A percentile compares a stretch with the other conserved stretches of the same genome.
These are phyloP conservation scores for Smittia sp. DNA, from an alignment of 2,888 invertebrate species.

Conservation along the genomic window DNA sequence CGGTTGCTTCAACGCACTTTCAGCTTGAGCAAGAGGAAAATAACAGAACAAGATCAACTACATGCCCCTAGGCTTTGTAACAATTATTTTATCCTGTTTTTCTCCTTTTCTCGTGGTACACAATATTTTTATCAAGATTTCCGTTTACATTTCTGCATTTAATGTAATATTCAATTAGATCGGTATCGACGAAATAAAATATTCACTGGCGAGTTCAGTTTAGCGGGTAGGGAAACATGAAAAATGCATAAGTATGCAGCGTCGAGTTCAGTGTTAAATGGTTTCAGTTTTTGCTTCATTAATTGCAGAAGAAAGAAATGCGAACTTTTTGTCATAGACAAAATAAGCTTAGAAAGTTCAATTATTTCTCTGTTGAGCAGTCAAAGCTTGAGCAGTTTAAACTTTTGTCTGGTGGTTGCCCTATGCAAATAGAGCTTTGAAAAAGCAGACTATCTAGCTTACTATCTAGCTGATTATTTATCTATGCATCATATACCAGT, in stretches of 20 bases:
- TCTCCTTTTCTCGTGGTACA: not conserved
- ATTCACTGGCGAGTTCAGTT: not conserved
- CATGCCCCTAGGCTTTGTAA: conserved; percentile 5
- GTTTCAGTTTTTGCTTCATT: not conserved
- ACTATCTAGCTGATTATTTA: too few species aligned
- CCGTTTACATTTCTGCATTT: conserved; percentile 32
- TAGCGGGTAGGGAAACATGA: conserved; percentile 30
- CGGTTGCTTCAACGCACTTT: not conserved
- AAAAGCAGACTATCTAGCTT: too few species aligned
- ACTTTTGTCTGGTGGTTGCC: too few species aligned
- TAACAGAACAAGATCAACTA: conserved; percentile 3
- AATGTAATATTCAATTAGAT: conserved; percentile 23
- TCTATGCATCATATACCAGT: not conserved
- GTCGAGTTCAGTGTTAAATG: conserved; percentile 17
- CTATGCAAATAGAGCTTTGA: too few species aligned
- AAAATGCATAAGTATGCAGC: conserved; percentile 31
- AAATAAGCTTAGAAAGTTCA: too few species aligned
- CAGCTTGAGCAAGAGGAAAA: not conserved
- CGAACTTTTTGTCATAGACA: too few species aligned
- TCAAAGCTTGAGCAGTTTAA: too few species aligned
- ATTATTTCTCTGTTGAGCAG: too few species aligned
- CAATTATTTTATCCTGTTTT: conserved; percentile 15
- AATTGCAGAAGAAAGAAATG: too few species aligned
- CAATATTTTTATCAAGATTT: conserved; percentile 34
- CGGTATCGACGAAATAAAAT: conserved; percentile 26